Evolutionary conservation across 2,113 vertebrate genomes (phyloP).

Genomic region (Dicaeum eximium): DNA sequence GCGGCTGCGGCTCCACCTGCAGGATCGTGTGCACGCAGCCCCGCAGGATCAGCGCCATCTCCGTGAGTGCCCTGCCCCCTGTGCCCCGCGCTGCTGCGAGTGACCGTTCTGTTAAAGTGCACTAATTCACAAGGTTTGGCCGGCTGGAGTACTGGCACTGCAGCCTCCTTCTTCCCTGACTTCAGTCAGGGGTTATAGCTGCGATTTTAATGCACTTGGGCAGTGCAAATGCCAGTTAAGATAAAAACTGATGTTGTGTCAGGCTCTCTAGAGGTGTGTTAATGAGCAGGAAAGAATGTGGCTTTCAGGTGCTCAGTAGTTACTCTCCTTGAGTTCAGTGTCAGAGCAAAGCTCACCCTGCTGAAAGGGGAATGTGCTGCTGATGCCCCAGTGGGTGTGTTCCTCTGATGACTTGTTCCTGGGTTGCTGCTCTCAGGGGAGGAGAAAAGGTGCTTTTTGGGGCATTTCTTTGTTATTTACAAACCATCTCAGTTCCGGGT

Average conservation of each 20-base stretch:
- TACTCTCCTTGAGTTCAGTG: neutral
- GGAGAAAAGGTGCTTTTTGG: neutral
- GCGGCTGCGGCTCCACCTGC: slow-evolving; percentile 84
- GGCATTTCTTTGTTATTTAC: neutral
- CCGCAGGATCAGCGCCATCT: slow-evolving; percentile 94
- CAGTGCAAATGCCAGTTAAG: neutral
- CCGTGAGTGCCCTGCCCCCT: slow-evolving; percentile 76
- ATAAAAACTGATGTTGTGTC: neutral
- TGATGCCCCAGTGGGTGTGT: neutral
- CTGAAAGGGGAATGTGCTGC: neutral
- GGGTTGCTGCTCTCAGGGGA: neutral
- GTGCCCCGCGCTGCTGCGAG: accelerated
- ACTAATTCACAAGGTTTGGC: accelerated
- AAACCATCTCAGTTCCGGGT: too few species aligned
- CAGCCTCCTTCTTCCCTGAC: neutral
- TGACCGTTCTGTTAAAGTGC: accelerated
- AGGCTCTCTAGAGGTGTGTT: neutral
- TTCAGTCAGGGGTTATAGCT: accelerated
- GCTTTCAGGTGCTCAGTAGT: neutral
- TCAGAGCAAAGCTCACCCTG: neutral
- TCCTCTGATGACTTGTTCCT: neutral
- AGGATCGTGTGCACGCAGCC: slow-evolving; percentile 94
- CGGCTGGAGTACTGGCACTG: accelerated
- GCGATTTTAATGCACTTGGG: neutral
- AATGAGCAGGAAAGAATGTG: neutral